Base-by-base conservation (phyloP, 2,888 invertebrate species). In the Opisthograptis luteolata region DNA sequence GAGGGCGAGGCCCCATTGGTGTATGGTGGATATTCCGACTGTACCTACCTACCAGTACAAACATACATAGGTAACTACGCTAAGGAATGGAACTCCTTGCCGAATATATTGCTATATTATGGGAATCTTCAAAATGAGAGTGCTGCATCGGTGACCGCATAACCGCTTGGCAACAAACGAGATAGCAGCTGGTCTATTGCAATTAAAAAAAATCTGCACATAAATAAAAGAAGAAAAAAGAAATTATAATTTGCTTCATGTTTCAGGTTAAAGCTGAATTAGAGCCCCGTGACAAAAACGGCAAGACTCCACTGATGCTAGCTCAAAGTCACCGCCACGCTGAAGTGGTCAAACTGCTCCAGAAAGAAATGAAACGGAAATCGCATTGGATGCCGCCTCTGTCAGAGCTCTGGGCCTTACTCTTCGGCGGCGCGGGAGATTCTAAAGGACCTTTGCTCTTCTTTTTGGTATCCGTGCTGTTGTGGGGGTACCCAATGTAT, bases 401-500 rank as follows among this genome's bases (percentile, higher is more conserved):
- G 9, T 95, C 96, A 6, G 97, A 97, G 81, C 92, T 97, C 47
- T 97, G 97, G 97, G 95, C 96, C 22, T 87, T 97, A 69, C 88
- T 97, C 15, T 98, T 97, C 76, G 98, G 97, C 2, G 96, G 96
- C 37, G 96, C 97, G 7, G 97, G 97, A 0, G 96, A 97, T 73
- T 96, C 96, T 0, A 98, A 97, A 82, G 96, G 96, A 9, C 97
- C 98, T 0, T 81, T 98, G 12, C 83, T 97, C 17, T 93, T 98
- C 71, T 97, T 98, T 75, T 91, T 98, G 69, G 93, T 96, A 50
- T 97, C 96, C 0, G 95, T 97, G 6, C 85, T 97, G 3, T 84
- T 97, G 14, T 98, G 97, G 97, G 97, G 96, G 5, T 98, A 98
- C 80, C 98, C 98, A 0, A 97, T 98, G 96, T 98, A 98, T 74